These are phyloP conservation scores for Cephalotes varians DNA, from an alignment of 2,888 invertebrate species.

Conservation along the genomic window DNA sequence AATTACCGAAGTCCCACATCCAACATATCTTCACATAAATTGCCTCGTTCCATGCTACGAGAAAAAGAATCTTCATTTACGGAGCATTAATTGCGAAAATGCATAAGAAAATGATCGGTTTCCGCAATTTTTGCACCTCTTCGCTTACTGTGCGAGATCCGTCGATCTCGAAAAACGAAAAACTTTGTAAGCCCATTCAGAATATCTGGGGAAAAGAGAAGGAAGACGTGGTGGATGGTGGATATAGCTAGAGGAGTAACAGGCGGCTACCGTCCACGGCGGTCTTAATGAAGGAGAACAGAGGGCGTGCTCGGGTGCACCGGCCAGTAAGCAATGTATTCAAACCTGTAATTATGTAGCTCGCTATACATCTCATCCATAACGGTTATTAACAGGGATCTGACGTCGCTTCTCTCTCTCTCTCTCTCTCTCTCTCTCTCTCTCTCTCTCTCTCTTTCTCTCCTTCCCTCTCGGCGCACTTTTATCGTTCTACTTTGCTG, in stretches of 20 bases:
- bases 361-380: constrained; percentile 80
- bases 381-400: constrained; percentile 83
- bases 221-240: constrained; percentile 58
- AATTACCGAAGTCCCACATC: constrained; percentile 1
- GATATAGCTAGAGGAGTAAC: constrained; percentile 76
- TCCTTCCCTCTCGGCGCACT: not conserved
- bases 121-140: constrained; percentile 32
- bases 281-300: constrained; percentile 84
- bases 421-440: constrained; percentile 61
- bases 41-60: not conserved
- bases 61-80: not conserved
- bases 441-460: constrained; percentile 20
- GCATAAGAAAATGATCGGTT: constrained; percentile 17
- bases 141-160: constrained; percentile 23
- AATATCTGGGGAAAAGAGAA: constrained; percentile 20
- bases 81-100: not conserved
- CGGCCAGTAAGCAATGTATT: constrained; percentile 84
- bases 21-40: constrained; percentile 5
- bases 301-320: constrained; percentile 85
- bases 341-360: constrained; percentile 83
- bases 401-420: constrained; percentile 75
- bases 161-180: constrained; percentile 20
- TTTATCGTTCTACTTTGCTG: constrained; percentile 61
- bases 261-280: constrained; percentile 83
- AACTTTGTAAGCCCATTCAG: constrained; percentile 29